phyloP scores from a whole-genome alignment of 2,797 vertebrate species.

The Helostoma temminkii region DNA sequence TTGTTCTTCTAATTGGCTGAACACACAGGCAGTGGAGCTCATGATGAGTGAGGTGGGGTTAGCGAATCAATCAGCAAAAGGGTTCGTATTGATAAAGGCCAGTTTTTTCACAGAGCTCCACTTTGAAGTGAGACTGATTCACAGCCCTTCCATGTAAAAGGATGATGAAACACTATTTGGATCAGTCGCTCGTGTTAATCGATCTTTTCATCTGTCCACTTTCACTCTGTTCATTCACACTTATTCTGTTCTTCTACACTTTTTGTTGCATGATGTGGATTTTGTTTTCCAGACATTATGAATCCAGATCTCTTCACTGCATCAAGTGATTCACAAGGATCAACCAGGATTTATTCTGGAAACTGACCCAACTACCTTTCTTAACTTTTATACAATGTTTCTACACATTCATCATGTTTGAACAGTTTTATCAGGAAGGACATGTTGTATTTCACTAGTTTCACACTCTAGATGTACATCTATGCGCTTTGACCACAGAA shows the following conservation, averaged over 20 bases:
- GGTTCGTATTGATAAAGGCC: constrained; percentile 44
- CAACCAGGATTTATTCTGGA: neutral
- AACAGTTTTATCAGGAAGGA: neutral
- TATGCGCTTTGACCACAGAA: constrained; percentile 13
- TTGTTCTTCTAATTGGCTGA: constrained; percentile 34
- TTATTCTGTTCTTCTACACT: neutral
- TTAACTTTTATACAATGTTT: neutral
- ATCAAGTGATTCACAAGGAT: neutral
- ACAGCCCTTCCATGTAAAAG: neutral
- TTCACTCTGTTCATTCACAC: neutral
- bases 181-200: constrained; percentile 25
- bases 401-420: neutral
- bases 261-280: neutral
- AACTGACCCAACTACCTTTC: neutral
- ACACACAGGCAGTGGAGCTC: constrained; percentile 15
- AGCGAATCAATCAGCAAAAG: constrained; percentile 49
- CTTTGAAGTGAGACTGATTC: constrained; percentile 43
- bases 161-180: constrained; percentile 33
- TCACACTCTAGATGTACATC: neutral
- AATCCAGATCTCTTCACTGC: neutral
- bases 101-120: constrained; percentile 1
- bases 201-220: constrained; percentile 28
- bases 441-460: neutral
- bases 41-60: constrained; percentile 44
- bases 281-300: too few relatives aligned